Percentiles rank a stretch among this genome's conserved stretches.
phyloP scores from a whole-genome alignment of 1,140 invertebrate species.

The Drosophila malerkotliana region DNA sequence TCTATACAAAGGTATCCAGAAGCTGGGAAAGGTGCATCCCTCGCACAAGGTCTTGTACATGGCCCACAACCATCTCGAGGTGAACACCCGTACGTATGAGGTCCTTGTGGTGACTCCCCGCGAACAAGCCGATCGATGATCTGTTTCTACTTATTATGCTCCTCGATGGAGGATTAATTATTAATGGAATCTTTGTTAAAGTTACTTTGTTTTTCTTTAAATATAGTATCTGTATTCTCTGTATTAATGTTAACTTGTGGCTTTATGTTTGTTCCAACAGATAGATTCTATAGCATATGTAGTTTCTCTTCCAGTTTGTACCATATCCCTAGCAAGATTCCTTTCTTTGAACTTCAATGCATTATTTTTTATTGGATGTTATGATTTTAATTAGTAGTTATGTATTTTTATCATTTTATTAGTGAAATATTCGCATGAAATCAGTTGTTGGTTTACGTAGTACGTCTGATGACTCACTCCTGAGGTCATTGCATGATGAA shows the following conservation, averaged over 20 bases:
- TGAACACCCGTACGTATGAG: conserved; percentile 65
- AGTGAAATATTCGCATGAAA: not conserved
- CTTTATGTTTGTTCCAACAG: no score
- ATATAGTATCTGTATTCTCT: not conserved
- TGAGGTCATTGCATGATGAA: not conserved
- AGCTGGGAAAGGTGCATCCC: conserved; percentile 89
- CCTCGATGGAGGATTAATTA: not conserved
- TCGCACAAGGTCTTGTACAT: conserved; percentile 89
- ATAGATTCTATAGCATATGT: no score
- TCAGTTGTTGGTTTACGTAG: not conserved
- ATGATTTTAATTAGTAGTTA: not conserved
- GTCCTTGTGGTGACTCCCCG: conserved; percentile 56
- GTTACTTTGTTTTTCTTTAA: not conserved
- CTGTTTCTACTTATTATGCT: not conserved
- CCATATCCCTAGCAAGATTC: no score
- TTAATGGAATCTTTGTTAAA: not conserved
- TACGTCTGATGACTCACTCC: not conserved
- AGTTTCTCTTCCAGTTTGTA: no score
- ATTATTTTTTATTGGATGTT: no score
- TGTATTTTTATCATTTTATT: not conserved
- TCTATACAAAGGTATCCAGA: conserved; percentile 86
- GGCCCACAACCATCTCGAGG: conserved; percentile 87
- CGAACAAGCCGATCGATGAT: conserved; percentile 7
- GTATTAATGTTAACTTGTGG: no score
- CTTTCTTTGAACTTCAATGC: no score